phyloP scores from a whole-genome alignment of 2,113 vertebrate species.

The Catharus minimus region DNA sequence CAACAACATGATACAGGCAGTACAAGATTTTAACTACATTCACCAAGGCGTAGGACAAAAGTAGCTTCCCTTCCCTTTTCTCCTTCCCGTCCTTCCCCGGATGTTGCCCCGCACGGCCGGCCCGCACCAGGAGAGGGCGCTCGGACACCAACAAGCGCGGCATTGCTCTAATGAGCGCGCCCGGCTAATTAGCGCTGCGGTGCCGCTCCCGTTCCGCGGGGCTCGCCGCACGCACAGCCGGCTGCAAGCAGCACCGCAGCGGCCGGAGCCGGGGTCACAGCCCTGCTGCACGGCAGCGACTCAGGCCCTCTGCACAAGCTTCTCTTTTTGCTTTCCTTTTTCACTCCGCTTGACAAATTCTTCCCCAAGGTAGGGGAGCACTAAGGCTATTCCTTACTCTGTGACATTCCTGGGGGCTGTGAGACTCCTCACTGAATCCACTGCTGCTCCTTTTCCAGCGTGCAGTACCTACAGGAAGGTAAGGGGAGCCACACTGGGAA shows the following conservation, averaged over 20 bases:
- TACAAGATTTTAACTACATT: too few relatives aligned
- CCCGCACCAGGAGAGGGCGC: constrained; percentile 66
- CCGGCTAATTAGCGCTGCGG: not conserved
- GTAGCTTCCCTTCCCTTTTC: too few relatives aligned
- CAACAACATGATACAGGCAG: too few relatives aligned
- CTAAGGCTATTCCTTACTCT: not conserved
- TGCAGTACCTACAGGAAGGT: not conserved
- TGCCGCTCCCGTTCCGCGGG: not conserved
- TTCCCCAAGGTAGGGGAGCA: not conserved
- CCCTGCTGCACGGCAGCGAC: not conserved
- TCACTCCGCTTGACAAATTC: not conserved
- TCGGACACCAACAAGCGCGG: constrained; percentile 29
- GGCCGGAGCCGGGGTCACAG: not conserved
- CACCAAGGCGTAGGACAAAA: fast-evolving
- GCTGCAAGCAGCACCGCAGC: not conserved
- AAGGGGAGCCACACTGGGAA: fast-evolving
- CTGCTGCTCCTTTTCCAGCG: not conserved
- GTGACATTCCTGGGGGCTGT: not conserved
- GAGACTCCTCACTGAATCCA: not conserved
- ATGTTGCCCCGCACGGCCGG: not conserved
- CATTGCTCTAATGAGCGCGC: not conserved
- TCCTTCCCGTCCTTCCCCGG: not conserved
- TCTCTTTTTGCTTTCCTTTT: not conserved
- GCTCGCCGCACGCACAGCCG: not conserved
- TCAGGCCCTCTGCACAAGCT: not conserved